Evolutionary conservation across 2,113 vertebrate species (phyloP), one percentile per base, ranked within the genome.

Genomic region (Lepidothrix coronata): DNA sequence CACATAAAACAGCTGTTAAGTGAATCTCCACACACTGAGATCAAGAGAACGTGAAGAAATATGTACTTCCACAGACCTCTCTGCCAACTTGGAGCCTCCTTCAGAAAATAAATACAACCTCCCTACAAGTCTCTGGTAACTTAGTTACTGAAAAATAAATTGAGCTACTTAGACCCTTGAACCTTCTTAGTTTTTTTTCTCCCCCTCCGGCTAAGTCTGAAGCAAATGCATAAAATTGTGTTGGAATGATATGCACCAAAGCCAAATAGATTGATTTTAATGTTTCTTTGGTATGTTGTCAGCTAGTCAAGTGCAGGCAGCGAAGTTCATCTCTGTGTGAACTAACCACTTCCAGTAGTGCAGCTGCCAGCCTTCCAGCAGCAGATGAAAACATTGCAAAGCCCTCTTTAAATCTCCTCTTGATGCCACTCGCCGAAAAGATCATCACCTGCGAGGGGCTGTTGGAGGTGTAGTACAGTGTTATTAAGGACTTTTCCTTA

Each of bases 141-240:
- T 98, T 97, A 97, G 98, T 98, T 98, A 98, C 98, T 98, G 95
- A 98, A 98, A 98, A 98, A 98, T 98, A 98, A 97, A 97, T 98
- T 57, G 83, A 98, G 92, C 97, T 97, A 96, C 97, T 98, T 97
- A 98, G 96, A 97, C 95, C 97, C 96, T 96, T 97, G 96, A 97
- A 98, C 91, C 79, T 93, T 95, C 52, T 88, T 71, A 63, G 81
- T 90, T 74, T 76, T n/a, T 39, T 28, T 20, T 11, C 11, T 46
- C 22, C 28, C 62, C 52, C 49, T 37, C 70, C 71, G 5, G 1
- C 85, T 59, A 84, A 54, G 75, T 79, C 66, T 94, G 91, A 84
- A 95, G 55, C 78, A 89, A 95, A 93, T 94, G 88, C 89, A 93
- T 96, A 95, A 96, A 97, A 97, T 96, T 96, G 88, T 87, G 70